phyloP scores from a whole-genome alignment of 1,140 invertebrate genomes.

The Euborellia annulipes region DNA sequence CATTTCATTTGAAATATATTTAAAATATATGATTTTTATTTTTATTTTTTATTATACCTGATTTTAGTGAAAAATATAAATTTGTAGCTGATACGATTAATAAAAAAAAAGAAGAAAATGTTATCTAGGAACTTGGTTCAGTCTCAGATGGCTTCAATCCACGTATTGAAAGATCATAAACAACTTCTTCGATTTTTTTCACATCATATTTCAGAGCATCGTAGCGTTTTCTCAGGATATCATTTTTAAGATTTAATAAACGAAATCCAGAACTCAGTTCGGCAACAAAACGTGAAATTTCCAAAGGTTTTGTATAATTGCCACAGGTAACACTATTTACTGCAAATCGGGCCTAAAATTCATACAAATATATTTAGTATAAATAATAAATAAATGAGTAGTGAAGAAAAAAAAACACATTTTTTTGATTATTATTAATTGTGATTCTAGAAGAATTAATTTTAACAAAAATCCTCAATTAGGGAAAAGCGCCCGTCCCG shows the following conservation, averaged over 20 bases:
- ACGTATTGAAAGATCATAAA: constrained; percentile 81
- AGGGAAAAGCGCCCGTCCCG: no score
- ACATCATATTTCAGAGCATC: constrained; percentile 86
- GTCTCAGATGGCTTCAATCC: constrained; percentile 42
- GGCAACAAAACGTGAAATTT: constrained; percentile 71
- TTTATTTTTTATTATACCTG: no score
- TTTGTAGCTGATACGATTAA: no score
- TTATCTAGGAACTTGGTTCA: no score
- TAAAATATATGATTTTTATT: no score
- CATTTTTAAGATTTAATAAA: constrained; percentile 82
- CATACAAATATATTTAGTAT: constrained; percentile 11
- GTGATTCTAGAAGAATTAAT: constrained; percentile 2
- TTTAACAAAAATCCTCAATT: constrained; percentile 2
- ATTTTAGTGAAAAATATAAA: no score
- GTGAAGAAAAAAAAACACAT: constrained; percentile 1
- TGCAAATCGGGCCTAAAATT: constrained; percentile 53
- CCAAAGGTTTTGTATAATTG: constrained; percentile 59
- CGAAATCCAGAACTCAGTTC: constrained; percentile 78
- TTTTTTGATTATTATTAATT: constrained; percentile 5
- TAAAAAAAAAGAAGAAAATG: no score
- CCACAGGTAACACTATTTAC: constrained; percentile 79
- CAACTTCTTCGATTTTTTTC: constrained; percentile 89
- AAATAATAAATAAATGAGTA: constrained; percentile 8
- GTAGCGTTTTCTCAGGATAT: constrained; percentile 69
- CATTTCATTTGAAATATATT: no score